Evolutionary conservation across 2,113 vertebrate genomes (phyloP).

Genomic region (Dryoscopus gambensis): DNA sequence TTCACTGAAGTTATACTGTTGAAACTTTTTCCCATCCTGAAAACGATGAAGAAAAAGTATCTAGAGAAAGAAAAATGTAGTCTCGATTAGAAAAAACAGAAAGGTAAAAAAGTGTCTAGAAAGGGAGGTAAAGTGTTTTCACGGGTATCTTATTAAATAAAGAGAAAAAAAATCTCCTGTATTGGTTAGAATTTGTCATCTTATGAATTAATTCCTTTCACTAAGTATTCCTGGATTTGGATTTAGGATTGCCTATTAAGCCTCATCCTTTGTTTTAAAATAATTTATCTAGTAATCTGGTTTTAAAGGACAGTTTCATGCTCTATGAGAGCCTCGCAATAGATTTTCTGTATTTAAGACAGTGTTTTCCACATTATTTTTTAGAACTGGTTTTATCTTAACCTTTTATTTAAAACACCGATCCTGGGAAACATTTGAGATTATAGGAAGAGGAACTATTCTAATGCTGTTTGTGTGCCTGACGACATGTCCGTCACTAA

Average conservation of each 20-base stretch:
- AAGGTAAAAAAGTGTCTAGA: not conserved
- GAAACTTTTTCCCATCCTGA: not conserved
- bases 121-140: not conserved
- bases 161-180: not conserved
- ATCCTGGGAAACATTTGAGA: not conserved
- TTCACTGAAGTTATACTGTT: not conserved
- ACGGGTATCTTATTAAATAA: not conserved
- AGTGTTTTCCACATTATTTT: rapidly evolving
- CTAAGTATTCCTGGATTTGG: not conserved
- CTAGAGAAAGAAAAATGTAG: not conserved
- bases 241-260: not conserved
- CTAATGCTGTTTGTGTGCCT: not conserved
- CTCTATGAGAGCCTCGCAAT: not conserved
- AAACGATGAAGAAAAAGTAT: not conserved
- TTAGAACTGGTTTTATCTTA: not conserved
- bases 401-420: not conserved
- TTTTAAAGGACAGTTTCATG: not conserved
- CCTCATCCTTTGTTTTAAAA: not conserved
- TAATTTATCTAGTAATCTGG: not conserved
- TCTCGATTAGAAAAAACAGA: not conserved
- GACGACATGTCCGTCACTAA: rapidly evolving
- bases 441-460: not conserved
- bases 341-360: not conserved
- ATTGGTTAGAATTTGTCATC: not conserved
- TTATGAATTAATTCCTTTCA: not conserved